Evolutionary conservation across 2,888 invertebrate species (phyloP), one percentile per base, ranked within the genome.

Genomic region (Agrotis puta): DNA sequence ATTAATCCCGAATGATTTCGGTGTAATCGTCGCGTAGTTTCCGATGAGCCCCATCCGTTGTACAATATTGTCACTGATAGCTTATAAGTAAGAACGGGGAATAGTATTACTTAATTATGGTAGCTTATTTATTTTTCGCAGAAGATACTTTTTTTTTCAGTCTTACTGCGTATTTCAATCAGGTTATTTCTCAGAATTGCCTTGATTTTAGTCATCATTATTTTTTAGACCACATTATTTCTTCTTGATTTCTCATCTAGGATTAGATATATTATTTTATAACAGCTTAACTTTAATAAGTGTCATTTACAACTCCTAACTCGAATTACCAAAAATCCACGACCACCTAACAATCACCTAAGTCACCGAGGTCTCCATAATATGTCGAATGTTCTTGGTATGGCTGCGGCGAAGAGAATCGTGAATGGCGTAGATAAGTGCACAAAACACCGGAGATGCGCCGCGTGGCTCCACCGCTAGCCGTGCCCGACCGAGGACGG

Each of bases 391-490:
- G 83, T 84, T 85, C 86, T 85, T 80, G 84, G 88, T 87, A 83
- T 85, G 79, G 81, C 76, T 73, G 70, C 79, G 78, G 93, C 94
- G 93, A 90, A 91, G 91, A 94, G 92, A 95, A 95, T 95, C 87
- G 89, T 95, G 95, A 95, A 95, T 95, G 91, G 94, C 94, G 94
- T 91, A 91, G 92, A 93, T 93, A 94, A 95, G 91, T 89, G 91
- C 88, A 95, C 95, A 95, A 95, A 94, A 88, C 91, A 88, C 92
- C 92, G 95, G 95, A 92, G 95, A 95, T 95, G 91, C 94, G 88
- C 88, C 87, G 90, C 84, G 90, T 89, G 81, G 82, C 82, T 82
- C 86, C 33, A 56, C 56, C 56, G 33, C 56, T 56, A 84, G 84
- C 88, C 89, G 87, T 82, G 79, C 85, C 82, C 86, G 82, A 83